Conservation (phyloP, 1,140 invertebrate species). For the Meloidogyne floridensis region DNA sequence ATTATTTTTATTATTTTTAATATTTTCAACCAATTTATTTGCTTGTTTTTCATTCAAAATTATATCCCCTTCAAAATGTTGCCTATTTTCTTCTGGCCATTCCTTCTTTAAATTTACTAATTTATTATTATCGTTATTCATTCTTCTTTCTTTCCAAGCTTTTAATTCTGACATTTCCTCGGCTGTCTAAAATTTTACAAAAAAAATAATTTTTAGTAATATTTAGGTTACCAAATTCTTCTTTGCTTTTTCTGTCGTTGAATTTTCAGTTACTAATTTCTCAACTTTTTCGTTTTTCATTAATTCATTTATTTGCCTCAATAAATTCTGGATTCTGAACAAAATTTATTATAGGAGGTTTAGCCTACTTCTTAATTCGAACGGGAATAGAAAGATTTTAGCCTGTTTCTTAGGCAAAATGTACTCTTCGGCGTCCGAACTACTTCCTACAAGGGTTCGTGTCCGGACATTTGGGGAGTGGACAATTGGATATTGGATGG, state of each 20-base stretch:
- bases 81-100: constrained; percentile 59
- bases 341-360: no score
- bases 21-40: constrained; percentile 50
- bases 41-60: constrained; percentile 62
- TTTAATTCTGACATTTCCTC: constrained; percentile 21
- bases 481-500: no score
- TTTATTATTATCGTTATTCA: constrained; percentile 10
- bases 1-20: constrained; percentile 24
- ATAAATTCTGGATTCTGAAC: no score
- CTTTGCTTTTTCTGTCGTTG: not conserved
- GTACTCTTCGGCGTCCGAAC: no score
- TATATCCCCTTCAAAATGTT: constrained; percentile 65
- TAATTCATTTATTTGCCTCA: no score
- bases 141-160: constrained; percentile 28
- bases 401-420: no score
- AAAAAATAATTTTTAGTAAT: not conserved
- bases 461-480: no score
- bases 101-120: not conserved
- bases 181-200: constrained; percentile 19
- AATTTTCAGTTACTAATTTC: no score
- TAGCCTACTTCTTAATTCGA: no score
- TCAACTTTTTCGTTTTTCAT: no score
- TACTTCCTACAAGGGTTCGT: no score
- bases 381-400: no score
- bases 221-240: not conserved